These are phyloP conservation scores for Pelusios castaneus DNA, from an alignment of 2,113 vertebrate genomes.

Conservation along the genomic window DNA sequence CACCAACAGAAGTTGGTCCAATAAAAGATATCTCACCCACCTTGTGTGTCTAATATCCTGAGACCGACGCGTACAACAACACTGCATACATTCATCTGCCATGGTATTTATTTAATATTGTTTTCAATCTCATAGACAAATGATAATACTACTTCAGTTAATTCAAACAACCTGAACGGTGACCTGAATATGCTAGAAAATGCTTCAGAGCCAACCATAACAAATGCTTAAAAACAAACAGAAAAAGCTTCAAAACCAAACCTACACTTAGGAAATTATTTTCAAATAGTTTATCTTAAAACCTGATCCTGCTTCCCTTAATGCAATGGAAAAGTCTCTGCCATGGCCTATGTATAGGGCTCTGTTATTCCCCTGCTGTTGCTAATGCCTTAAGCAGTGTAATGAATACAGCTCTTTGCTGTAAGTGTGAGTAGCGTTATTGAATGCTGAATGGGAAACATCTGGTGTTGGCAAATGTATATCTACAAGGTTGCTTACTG, in stretches of 20 bases:
- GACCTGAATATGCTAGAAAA: neutral
- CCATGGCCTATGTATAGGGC: accelerated
- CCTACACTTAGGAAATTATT: neutral
- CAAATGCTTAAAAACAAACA: no score
- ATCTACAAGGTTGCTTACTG: neutral
- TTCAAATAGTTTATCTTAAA: neutral
- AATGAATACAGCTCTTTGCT: neutral
- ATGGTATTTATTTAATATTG: neutral
- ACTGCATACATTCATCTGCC: neutral
- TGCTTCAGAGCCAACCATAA: no score
- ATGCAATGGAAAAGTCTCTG: neutral
- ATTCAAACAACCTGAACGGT: neutral
- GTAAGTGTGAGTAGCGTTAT: neutral
- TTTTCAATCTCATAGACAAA: neutral
- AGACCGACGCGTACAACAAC: neutral
- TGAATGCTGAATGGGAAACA: neutral
- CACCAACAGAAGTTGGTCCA: neutral
- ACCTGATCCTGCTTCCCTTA: neutral
- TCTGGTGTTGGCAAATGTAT: neutral
- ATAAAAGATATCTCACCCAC: neutral
- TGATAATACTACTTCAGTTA: neutral
- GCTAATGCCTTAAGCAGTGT: neutral
- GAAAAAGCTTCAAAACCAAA: neutral
- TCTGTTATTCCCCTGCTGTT: neutral
- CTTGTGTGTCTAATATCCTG: neutral